Base-by-base conservation (phyloP, 2,113 vertebrate species). In the Phrynocephalus versicolor region DNA sequence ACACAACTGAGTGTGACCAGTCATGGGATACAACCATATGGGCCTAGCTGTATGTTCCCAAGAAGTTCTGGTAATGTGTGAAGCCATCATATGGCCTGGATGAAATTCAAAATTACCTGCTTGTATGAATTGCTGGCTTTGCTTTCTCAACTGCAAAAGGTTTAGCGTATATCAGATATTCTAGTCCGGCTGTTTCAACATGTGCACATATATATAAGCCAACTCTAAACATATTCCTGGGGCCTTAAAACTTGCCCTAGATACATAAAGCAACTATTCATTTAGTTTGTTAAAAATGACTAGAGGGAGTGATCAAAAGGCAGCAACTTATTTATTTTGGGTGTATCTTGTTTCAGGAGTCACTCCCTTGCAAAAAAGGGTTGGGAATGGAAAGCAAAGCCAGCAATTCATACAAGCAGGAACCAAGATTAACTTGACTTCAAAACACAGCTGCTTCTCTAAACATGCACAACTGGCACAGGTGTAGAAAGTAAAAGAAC, bases 331-430 rank as follows among this genome's bases (percentile, higher is more conserved):
- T 74, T 45, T 33, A 79, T 84, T 79, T 33, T 60, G 71, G n/a
- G 70, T 39, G 33, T 75, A 33, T 35, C 74, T 33, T 41, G 6
- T 82, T 89, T 91, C 85, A 35, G 35, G 64, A 85, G 79, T 37
- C 16, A 84, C 51, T 78, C 30, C 72, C 64, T 62, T 27, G 25
- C 57, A 51, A 72, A 21, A 45, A 41, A 45, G 62, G 75, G 30
- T 23, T 51, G 60, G 62, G 35, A 45, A 58, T 35, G 70, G 87
- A 57, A 55, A 83, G 67, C 33, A 67, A 55, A 81, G 10, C 30
- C 62, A n/a, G 35, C 30, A 82, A 77, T 62, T n/a, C 64, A 45
- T n/a, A 45, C 33, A 87, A 65, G 67, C 2, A 60, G 70, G 71
- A 5, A 69, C 0, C 6, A 60, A 85, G 67, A 70, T 35, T 88